Evolutionary conservation across 2,888 invertebrate species (phyloP), one percentile per base, ranked within the genome.

Genomic region (Aphidius colemani): DNA sequence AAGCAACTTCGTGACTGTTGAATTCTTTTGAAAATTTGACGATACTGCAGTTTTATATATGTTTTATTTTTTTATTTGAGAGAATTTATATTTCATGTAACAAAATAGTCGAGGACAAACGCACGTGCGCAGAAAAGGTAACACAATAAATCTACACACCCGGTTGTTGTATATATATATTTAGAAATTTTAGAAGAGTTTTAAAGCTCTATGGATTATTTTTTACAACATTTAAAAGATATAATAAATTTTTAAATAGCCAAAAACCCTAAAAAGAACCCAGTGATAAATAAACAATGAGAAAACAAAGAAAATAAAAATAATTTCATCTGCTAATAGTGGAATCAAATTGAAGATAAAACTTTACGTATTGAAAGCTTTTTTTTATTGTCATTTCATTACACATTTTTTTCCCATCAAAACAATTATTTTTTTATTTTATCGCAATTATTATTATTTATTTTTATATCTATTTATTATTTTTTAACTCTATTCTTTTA

Each of bases 271-370:
- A 7, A 9, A 6, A 40, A n/a, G n/a, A 13, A 43, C 49, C 18
- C 49, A 41, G 40, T 10, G 11, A 50, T 18, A 18, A 18, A 18
- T 18, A 18, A 13, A 11, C 43, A 40, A 55, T 13, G 18, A 44
- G 9, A 55, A 18, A 18, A 18, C 13, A 18, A 18, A 18, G 13
- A 18, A 48, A 39, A 46, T 39, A 41, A 46, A 43, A 61, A 49
- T 61, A 61, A 61, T 61, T 61, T 55, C 61, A 48, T 61, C 61
- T 55, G 56, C 41, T 40, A 61, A 61, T 61, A 56, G 55, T 30
- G 39, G 51, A 57, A 40, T 50, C 43, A 49, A 44, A 13, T 41
- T 18, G 51, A 44, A 18, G 59, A 41, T 18, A 45, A 10, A 59
- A 41, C 43, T 59, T 18, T 39, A 43, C 49, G 61, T 61, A 61